phyloP scores from a whole-genome alignment of 1,140 invertebrate genomes.

The Diorhabda elongata region DNA sequence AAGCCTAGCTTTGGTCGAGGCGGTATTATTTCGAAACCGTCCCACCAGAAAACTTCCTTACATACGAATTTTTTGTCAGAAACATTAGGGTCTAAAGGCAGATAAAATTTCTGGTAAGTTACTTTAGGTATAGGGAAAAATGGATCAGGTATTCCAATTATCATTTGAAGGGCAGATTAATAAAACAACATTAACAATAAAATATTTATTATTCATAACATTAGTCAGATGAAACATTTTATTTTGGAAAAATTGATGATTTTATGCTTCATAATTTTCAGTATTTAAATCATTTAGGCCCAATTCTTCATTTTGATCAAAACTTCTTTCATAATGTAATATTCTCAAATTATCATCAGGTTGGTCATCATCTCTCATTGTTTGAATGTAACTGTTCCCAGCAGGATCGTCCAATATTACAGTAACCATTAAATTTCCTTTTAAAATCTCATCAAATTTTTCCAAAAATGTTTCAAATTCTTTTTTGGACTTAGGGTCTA shows the following conservation, averaged over 20 bases:
- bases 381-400: constrained; percentile 95
- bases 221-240: too few relatives aligned
- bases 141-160: too few relatives aligned
- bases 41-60: constrained; percentile 64
- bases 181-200: too few relatives aligned
- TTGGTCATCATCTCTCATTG: constrained; percentile 57
- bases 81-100: constrained; percentile 14
- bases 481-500: constrained; percentile 52
- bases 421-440: constrained; percentile 62
- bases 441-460: constrained; percentile 67
- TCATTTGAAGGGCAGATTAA: too few relatives aligned
- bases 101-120: too few relatives aligned
- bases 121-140: too few relatives aligned
- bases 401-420: constrained; percentile 92
- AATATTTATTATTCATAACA: too few relatives aligned
- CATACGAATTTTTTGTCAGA: constrained; percentile 32
- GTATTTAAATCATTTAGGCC: constrained; percentile 97
- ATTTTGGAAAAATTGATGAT: too few relatives aligned
- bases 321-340: constrained; percentile 75
- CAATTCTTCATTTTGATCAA: constrained; percentile 92
- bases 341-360: constrained; percentile 67
- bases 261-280: constrained; percentile 63
- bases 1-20: constrained; percentile 58
- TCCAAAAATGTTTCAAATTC: constrained; percentile 62
- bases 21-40: constrained; percentile 61